Base-by-base conservation (phyloP, 2,113 vertebrate genomes). In the Callipepla squamata region DNA sequence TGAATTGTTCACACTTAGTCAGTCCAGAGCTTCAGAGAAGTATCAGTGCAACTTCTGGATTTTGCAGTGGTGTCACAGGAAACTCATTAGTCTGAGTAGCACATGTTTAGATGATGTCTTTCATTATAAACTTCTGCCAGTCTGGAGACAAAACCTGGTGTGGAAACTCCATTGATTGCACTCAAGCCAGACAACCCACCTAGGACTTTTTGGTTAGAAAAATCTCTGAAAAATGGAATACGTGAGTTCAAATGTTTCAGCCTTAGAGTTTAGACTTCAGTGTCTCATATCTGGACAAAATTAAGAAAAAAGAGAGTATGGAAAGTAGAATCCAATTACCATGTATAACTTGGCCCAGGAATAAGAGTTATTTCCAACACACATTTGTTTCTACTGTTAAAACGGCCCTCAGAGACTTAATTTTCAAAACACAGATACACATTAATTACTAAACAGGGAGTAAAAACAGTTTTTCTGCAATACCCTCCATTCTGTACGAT, bases 221-320 rank as follows among this genome's bases (percentile, higher is more conserved):
- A 66, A 6, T 69, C 20, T 8, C 26, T 66, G 44, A 68, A 68
- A 91, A 18, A 57, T 50, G 26, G 19, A 44, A 73, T 26, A 32
- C 6, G 15, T 20, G 45, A 76, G 30, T 53, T 91, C 72, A 85
- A 87, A 68, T n/a, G 40, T 40, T 48, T 89, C n/a, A n/a, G 20
- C 20, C 20, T 76, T 65, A 40, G 3, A 82, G 36, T 10, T 53
- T 69, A 36, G 84, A 87, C 36, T 42, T 80, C 75, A 45, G 18
- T 23, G n/a, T 82, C 53, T 73, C n/a, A 58, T 85, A 91, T 87
- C 70, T 89, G 92, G 47, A 13, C 59, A 40, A 92, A 77, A 96
- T 89, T 53, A 59, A 22, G 48, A 91, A 16, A 11, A 92, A 42
- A 82, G 79, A 63, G 58, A 73, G 67, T 69, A 38, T 15, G 50